Evolutionary conservation across 2,113 vertebrate genomes (phyloP).

Genomic region (Hiodon alosoides): DNA sequence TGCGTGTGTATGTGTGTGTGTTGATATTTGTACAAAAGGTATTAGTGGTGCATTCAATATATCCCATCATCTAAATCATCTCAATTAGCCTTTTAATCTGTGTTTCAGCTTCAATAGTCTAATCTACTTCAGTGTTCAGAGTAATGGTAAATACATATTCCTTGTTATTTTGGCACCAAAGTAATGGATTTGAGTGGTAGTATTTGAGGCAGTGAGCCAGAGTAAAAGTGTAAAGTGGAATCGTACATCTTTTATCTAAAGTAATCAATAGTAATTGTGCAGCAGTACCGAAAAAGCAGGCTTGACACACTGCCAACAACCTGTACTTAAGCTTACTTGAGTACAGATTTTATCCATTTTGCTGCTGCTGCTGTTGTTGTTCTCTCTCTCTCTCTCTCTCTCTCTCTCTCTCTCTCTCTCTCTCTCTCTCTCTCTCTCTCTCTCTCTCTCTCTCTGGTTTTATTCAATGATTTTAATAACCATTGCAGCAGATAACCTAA

Average conservation of each 20-base stretch:
- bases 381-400: not conserved
- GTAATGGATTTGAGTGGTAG: not conserved
- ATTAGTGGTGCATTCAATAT: no score
- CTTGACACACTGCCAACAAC: conserved; percentile 12
- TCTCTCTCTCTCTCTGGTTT: no score
- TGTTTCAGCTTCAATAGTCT: not conserved
- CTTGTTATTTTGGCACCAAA: not conserved
- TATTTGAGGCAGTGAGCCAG: conserved; percentile 20
- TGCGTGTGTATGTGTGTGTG: no score
- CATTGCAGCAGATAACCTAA: not conserved
- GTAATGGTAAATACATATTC: not conserved
- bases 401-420: no score
- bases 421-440: no score
- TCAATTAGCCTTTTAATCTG: not conserved
- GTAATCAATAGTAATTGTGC: conserved; percentile 19
- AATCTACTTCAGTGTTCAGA: not conserved
- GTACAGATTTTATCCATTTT: conserved; percentile 1
- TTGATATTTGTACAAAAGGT: no score
- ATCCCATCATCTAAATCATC: not conserved
- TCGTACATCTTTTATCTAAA: conserved; percentile 14
- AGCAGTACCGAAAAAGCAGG: conserved; percentile 9
- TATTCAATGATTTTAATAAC: not conserved
- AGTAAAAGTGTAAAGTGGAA: conserved; percentile 10
- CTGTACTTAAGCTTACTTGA: not conserved
- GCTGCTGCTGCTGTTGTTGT: not conserved